phyloP scores from a whole-genome alignment of 2,797 vertebrate genomes.

The Pseudomugil tenellus region DNA sequence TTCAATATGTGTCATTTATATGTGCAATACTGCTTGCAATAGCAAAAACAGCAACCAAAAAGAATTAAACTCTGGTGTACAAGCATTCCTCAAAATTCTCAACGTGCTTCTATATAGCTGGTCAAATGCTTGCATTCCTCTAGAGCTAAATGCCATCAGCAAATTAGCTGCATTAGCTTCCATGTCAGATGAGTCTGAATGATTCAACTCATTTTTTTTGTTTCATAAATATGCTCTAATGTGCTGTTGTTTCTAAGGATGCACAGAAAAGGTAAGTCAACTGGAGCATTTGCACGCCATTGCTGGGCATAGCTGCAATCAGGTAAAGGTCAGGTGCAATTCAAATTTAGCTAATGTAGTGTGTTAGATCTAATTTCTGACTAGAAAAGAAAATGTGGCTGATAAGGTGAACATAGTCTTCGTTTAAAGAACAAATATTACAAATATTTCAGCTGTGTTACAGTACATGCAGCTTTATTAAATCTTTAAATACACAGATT shows the following conservation, averaged over 20 bases:
- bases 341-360: background rate
- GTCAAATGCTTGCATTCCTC: no score
- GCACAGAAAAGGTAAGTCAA: background rate
- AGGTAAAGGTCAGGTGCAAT: background rate
- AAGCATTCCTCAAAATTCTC: background rate
- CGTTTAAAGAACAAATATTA: background rate
- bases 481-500: background rate
- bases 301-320: background rate
- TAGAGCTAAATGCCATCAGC: background rate
- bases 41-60: background rate
- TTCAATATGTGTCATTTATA: no score
- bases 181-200: background rate
- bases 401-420: background rate
- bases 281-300: background rate
- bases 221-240: background rate
- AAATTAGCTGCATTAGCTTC: background rate
- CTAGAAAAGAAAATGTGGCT: background rate
- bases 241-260: background rate
- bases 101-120: background rate
- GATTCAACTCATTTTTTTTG: background rate
- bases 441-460: background rate
- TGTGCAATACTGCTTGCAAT: background rate
- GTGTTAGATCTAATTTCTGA: background rate
- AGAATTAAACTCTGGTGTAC: background rate
- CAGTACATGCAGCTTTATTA: background rate